Evolutionary conservation across 2,888 invertebrate genomes (phyloP), one percentile per base, ranked within the genome.

Genomic region (Endomychus coccineus): DNA sequence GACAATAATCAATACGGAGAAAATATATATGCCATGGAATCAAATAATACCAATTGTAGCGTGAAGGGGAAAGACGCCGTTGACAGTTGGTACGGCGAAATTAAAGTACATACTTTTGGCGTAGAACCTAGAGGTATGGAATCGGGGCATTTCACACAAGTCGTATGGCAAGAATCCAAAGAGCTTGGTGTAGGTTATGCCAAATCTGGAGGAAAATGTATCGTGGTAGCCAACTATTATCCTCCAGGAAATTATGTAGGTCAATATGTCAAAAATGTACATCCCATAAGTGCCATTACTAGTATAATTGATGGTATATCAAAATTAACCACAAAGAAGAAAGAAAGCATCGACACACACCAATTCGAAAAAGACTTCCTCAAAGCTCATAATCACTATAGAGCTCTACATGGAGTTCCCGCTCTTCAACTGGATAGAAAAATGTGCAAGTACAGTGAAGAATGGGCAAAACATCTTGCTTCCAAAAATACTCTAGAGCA

Each of bases 161-260:
- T 89, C 1, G 73, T 89, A n/a, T 89, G 89, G 88, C 83, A 78
- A 58, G 75, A 71, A 17, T 80, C 80, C 3, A 75, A 67, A 47
- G 80, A 84, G 55, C 63, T 88, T 41, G 89, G 88, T 1, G 74
- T 88, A 2, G 87, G 82, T 1, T 77, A 75, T 54, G 83, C 85
- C 3, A 79, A 70, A 48, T 40, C 44, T 2, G 55, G 79, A 27
- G 88, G 84, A 16, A 81, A 77, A 62, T 71, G 80, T 42, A 83
- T 81, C 54, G 89, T 94, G 0, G 94, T 95, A 1, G 88, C 85
- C 16, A 85, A 90, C 62, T 95, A 95, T 60, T 76, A 75, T 56
- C 94, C 95, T 0, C 80, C 92, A 0, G 95, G 94, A 2, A 95
- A 95, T 63, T 79, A 83, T 46, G 70, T 80, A 27, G 84, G 83